Base-by-base conservation (phyloP, 1,140 invertebrate species). In the Sitobion miscanthi region DNA sequence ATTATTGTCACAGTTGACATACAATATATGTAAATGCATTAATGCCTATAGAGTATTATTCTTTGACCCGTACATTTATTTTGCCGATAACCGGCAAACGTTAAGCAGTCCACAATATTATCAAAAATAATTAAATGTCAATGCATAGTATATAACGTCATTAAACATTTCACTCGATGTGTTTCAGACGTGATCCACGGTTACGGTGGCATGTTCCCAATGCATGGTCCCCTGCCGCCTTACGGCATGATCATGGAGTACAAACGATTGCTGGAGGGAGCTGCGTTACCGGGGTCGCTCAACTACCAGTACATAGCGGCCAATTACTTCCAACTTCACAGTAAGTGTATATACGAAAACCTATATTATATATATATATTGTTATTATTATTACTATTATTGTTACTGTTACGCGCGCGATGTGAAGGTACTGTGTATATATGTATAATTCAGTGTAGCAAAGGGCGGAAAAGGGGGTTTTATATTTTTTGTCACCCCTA, bases 301-400 rank as follows among this genome's bases (percentile, higher is more conserved):
- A 93, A 93, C 91, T 93, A 93, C 49, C 91, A 93, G 49, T 93
- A 93, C 49, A 85, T 93, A 83, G 91, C 91, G 47, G 91, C 91
- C 91, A 93, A 93, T 93, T 93, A 93, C 91, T 93, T 93, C 82
- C 91, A 93, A 93, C 91, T 93, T 38, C 91, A 93, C 91, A 93
- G 91, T 93, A 85, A 92, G 91, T 92, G 91, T 90, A 11, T 62
- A 90, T 62, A 90, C 57, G 35, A 69, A 90, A 57, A 30, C 25
- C 23, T 57, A 62, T 38, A 42, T 42, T 4, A 42, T 42, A 42
- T 42, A 90, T n/a, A 57, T 42, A 90, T 49, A 25, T 52, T n/a
- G 23, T 52, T 23, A 57, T 30, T 62, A 69, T 69, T 69, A 69
- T 69, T 69, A 69, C n/a, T 69, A 69, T 69, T 69, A n/a, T 69